A percentile compares a stretch with the other conserved stretches of the same genome.
Conservation (phyloP, 2,113 vertebrate genomes). For the Corythornis vintsioides region DNA sequence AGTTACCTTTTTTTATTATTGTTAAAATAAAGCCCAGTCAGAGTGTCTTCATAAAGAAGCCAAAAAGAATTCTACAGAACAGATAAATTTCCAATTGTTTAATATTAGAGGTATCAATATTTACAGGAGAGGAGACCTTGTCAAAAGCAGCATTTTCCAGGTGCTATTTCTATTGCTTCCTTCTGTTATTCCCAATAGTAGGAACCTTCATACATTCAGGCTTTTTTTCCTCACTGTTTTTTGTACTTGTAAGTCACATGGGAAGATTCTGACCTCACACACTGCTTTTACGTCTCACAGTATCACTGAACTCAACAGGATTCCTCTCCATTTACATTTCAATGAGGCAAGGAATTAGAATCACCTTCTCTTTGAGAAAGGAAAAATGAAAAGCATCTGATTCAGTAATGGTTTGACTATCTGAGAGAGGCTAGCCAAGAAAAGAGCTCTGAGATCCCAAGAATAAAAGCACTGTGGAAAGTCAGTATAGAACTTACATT, state of each 20-base stretch:
- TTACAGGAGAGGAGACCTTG: background rate
- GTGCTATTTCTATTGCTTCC: background rate
- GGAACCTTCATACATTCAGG: background rate
- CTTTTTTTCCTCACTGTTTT: background rate
- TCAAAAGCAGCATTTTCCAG: background rate
- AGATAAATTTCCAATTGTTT: background rate
- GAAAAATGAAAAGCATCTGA: background rate
- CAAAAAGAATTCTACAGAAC: background rate
- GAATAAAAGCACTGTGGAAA: background rate
- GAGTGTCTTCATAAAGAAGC: background rate
- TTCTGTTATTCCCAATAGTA: background rate
- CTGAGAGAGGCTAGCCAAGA: background rate
- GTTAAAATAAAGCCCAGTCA: background rate
- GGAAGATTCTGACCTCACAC: background rate
- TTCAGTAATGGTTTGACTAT: background rate
- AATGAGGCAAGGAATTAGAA: background rate
- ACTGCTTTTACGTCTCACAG: background rate
- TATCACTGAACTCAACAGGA: background rate
- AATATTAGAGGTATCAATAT: background rate
- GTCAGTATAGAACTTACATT: background rate
- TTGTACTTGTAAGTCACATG: background rate
- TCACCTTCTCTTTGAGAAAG: background rate
- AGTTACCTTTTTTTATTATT: background rate
- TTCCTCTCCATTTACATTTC: background rate
- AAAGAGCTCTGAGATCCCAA: background rate